Evolutionary conservation across 2,888 invertebrate species (phyloP).

Genomic region (Hirtodrosophila trivittata): DNA sequence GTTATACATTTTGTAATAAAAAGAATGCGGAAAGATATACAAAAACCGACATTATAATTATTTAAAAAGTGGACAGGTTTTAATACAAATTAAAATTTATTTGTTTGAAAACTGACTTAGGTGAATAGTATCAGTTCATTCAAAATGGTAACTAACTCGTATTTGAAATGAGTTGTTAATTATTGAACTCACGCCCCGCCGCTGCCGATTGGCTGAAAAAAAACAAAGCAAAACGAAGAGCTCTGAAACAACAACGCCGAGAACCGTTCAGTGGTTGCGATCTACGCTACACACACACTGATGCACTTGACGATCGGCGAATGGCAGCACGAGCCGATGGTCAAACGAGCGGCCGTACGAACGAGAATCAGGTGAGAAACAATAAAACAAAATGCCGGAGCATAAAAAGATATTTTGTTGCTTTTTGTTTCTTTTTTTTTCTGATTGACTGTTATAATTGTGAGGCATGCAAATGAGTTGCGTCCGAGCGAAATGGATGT

Average conservation of each 20-base stretch:
- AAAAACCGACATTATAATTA: no score
- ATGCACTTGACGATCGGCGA: slow-evolving; percentile 63
- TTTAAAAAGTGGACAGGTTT: no score
- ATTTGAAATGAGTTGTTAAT: neutral
- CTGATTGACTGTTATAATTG: neutral
- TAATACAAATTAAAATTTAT: no score
- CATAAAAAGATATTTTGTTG: slow-evolving; percentile 1
- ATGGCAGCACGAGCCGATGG: slow-evolving; percentile 64
- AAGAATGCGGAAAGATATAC: no score
- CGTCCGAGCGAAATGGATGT: slow-evolving; percentile 33
- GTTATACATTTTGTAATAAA: no score
- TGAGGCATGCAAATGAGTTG: slow-evolving; percentile 49
- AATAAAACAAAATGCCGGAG: slow-evolving; percentile 57
- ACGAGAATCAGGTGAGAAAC: slow-evolving; percentile 57
- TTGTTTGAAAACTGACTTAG: no score
- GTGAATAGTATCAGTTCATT: no score
- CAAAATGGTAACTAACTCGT: no score
- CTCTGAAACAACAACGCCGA: slow-evolving; percentile 13
- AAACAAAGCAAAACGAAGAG: slow-evolving; percentile 42
- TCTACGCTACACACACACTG: slow-evolving; percentile 12
- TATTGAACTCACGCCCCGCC: slow-evolving; percentile 18
- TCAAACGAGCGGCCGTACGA: slow-evolving; percentile 52
- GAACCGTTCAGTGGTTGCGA: slow-evolving; percentile 18
- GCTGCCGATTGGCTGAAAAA: slow-evolving; percentile 38
- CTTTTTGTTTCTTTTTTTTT: slow-evolving; percentile 1